Base-by-base conservation (phyloP, 2,888 invertebrate species). In the Molorchus minor region DNA sequence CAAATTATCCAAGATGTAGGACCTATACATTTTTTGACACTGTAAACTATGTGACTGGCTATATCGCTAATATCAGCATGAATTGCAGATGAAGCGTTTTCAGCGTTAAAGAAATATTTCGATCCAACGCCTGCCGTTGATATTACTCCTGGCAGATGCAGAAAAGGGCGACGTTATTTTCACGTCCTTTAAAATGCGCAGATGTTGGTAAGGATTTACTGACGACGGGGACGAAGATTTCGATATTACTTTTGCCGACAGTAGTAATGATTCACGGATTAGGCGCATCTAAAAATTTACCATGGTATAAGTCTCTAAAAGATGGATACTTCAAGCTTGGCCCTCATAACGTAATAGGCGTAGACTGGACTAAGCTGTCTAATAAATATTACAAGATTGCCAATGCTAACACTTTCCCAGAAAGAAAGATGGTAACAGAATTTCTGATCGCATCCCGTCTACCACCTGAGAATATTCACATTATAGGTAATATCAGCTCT, bases 211-310 rank as follows among this genome's bases (percentile, higher is more conserved):
- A 56, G 29, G 40, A 7, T n/a, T 75, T 30, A 67, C 66, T 3
- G 66, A 68, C 45, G 69, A 71, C 1, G 33, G 46, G 2, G 30
- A 44, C 4, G 30, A 51, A 46, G 44, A 58, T 8, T 45, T 66
- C 15, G 56, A 71, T 30, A 63, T 55, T 51, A 59, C 67, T n/a
- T 4, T 21, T 70, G 15, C 75, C 76, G 45, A 82, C 82, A 0
- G 81, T 83, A 64, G 70, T 83, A 7, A 75, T 84, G 33, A 80
- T 83, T 19, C 84, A 84, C 54, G 84, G 84, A n/a, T 84, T 82
- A 81, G 81, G 81, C 49, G 80, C 82, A 1, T 81, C 79, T 55
- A 77, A 78, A 29, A 75, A 73, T 29, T 79, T 79, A 33, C 71
- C 75, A 3, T 81, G 67, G 67, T 67, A 59, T 29, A 30, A 70